These are phyloP conservation scores for Hirudo medicinalis DNA, from an alignment of 1,140 invertebrate genomes.

Conservation along the genomic window DNA sequence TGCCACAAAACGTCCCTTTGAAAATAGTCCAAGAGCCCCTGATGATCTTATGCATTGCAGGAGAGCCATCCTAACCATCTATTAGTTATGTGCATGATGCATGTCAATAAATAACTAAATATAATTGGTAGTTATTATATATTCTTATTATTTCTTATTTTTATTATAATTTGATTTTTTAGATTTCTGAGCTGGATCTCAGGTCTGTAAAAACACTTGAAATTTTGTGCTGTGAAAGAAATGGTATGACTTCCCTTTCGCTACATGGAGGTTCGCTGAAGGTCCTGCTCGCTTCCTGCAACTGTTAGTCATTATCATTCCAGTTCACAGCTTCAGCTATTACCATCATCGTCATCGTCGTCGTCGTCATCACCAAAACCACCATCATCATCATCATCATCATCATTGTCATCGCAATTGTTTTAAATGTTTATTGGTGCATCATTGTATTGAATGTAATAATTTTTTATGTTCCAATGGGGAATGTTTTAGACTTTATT, in stretches of 20 bases:
- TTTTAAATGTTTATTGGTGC: no score
- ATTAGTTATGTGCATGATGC: no score
- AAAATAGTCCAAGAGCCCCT: no score
- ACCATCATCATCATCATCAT: neutral
- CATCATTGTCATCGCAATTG: neutral
- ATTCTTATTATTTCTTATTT: neutral
- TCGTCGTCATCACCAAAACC: neutral
- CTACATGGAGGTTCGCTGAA: conserved; percentile 36
- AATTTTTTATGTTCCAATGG: no score
- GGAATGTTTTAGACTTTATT: no score
- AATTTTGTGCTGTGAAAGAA: conserved; percentile 38
- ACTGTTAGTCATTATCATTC: conserved; percentile 29
- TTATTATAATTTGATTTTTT: neutral
- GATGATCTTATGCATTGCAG: no score
- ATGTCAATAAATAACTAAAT: no score
- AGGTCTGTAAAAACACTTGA: conserved; percentile 34
- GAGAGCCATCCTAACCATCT: no score
- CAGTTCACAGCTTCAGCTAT: neutral
- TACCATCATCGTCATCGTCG: neutral
- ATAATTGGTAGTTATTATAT: neutral
- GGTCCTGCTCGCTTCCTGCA: conserved; percentile 33
- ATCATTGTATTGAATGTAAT: no score
- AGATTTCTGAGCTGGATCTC: conserved; percentile 34
- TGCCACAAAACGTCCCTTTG: no score
- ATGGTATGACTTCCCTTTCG: conserved; percentile 32